A percentile compares a stretch with the other conserved stretches of the same genome.
phyloP scores from a whole-genome alignment of 1,140 invertebrate genomes.

The Saccostrea cuccullata region DNA sequence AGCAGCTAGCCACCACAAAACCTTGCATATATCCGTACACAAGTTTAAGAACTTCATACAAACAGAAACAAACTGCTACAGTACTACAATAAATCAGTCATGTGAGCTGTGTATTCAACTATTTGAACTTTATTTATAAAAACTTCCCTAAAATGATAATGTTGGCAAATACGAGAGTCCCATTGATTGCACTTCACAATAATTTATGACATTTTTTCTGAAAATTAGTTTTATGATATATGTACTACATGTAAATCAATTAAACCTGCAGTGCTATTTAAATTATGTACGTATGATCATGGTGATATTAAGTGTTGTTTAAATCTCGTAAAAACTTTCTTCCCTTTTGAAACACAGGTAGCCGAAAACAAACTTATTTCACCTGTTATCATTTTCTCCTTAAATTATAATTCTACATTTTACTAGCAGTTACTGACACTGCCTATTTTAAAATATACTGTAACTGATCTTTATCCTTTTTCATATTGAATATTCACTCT shows the following conservation, averaged over 20 bases:
- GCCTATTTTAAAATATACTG: not conserved
- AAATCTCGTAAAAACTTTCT: not conserved
- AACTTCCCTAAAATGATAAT: slow-evolving; percentile 26
- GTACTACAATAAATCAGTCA: not conserved
- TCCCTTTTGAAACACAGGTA: not conserved
- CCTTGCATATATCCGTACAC: not conserved
- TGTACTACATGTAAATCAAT: not conserved
- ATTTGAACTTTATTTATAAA: not conserved
- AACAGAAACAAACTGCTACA: not conserved
- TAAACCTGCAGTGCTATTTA: not conserved
- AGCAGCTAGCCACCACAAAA: not conserved
- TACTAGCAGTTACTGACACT: not conserved
- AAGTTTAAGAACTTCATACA: not conserved
- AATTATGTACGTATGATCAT: not conserved
- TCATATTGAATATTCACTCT: not conserved
- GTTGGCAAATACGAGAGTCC: not conserved
- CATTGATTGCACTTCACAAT: not conserved
- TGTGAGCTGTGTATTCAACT: not conserved
- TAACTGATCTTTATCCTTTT: not conserved
- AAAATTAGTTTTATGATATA: no score
- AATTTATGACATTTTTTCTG: not conserved
- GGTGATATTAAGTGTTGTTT: not conserved
- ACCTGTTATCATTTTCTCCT: not conserved
- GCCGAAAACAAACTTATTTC: no score
- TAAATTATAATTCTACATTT: not conserved